Conservation (phyloP, 2,888 invertebrate genomes). For the Linhomoeus sp. region DNA sequence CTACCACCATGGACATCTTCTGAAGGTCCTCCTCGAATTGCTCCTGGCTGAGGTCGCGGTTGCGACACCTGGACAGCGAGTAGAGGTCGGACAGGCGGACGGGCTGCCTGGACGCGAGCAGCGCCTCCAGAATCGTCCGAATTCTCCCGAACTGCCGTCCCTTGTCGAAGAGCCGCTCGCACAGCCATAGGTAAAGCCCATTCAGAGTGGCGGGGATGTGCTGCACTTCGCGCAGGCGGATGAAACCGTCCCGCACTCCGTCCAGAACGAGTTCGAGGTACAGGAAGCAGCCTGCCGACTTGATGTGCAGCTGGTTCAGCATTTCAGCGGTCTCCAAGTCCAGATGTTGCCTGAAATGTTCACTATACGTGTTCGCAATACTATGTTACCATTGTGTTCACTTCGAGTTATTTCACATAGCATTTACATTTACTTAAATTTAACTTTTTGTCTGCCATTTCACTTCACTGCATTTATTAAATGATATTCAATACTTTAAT, state of each 20-base stretch:
- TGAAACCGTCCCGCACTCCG: constrained; percentile 76
- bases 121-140: constrained; percentile 49
- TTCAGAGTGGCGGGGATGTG: constrained; percentile 87
- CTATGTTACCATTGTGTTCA: too few relatives aligned
- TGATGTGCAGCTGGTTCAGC: constrained; percentile 78
- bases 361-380: too few relatives aligned
- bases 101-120: constrained; percentile 64
- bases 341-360: constrained; percentile 42
- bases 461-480: too few relatives aligned
- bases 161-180: constrained; percentile 71
- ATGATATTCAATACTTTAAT: too few relatives aligned
- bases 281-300: constrained; percentile 56
- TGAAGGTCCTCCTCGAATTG: constrained; percentile 59
- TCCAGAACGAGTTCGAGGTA: constrained; percentile 46
- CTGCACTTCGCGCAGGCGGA: constrained; percentile 66
- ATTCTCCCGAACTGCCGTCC: constrained; percentile 59
- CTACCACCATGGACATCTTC: constrained; percentile 33
- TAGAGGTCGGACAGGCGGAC: constrained; percentile 60
- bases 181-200: constrained; percentile 80
- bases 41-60: constrained; percentile 52
- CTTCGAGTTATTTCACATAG: too few relatives aligned
- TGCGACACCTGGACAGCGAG: constrained; percentile 57
- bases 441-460: too few relatives aligned
- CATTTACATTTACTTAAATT: too few relatives aligned
- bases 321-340: constrained; percentile 79